A percentile compares a stretch with the other conserved stretches of the same genome.
Evolutionary conservation across 1,140 invertebrate species (phyloP).

Genomic region (Diplogasteroides magnus): DNA sequence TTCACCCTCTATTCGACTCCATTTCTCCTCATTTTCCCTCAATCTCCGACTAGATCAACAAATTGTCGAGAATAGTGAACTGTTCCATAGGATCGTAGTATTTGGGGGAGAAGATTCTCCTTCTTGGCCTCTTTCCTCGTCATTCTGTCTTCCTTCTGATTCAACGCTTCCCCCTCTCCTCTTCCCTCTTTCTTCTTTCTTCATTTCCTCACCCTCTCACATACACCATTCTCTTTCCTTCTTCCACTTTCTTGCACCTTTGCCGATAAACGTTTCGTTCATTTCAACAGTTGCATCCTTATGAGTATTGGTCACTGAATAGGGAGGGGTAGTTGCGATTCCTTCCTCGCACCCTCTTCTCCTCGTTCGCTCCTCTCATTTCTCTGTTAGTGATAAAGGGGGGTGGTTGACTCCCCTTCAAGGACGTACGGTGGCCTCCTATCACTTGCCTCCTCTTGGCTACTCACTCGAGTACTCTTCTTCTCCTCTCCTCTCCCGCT

Average conservation of each 20-base stretch:
- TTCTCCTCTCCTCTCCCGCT: background rate
- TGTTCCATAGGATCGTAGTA: too few species aligned
- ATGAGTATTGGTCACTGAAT: too few species aligned
- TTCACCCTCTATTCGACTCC: background rate
- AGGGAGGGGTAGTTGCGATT: background rate
- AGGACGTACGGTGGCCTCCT: too few species aligned
- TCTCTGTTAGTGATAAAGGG: background rate
- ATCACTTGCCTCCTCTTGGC: background rate
- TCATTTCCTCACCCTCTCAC: background rate
- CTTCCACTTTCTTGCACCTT: background rate
- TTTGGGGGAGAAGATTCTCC: too few species aligned
- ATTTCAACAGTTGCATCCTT: too few species aligned
- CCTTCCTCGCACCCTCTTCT: background rate
- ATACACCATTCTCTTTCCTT: background rate
- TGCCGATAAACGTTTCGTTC: too few species aligned
- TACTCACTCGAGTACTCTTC: background rate
- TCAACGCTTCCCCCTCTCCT: background rate
- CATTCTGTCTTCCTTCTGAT: background rate
- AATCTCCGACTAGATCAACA: too few species aligned
- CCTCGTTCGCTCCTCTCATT: too few species aligned
- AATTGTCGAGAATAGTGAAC: too few species aligned
- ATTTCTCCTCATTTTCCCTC: background rate
- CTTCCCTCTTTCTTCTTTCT: background rate
- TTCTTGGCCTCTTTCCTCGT: background rate
- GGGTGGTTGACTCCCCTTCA: background rate